phyloP scores from a whole-genome alignment of 2,797 vertebrate species.

The Semotilus atromaculatus region DNA sequence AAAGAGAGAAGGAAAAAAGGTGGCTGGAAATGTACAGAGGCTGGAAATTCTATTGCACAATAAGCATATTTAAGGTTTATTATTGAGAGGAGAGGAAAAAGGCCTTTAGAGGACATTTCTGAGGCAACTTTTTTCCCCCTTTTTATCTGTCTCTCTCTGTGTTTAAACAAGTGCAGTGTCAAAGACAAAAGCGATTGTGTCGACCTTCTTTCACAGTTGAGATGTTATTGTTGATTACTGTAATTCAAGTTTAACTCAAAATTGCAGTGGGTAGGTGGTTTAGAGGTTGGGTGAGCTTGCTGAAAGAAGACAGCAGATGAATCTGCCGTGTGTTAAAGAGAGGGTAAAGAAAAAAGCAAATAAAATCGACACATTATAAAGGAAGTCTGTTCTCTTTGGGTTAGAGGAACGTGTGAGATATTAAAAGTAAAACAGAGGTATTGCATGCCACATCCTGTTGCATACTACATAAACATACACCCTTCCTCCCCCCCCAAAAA shows the following conservation, averaged over 20 bases:
- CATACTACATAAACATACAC: conserved; percentile 59
- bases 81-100: conserved; percentile 64
- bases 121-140: conserved; percentile 61
- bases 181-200: conserved; percentile 83
- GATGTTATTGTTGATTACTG: conserved; percentile 87
- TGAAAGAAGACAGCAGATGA: conserved; percentile 54
- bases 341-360: conserved; percentile 38
- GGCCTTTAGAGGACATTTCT: conserved; percentile 75
- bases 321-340: conserved; percentile 55
- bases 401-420: conserved; percentile 65
- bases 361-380: conserved; percentile 55
- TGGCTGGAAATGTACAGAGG: conserved; percentile 49
- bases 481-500: conserved; percentile 48
- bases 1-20: conserved; percentile 50
- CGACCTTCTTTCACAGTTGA: conserved; percentile 86
- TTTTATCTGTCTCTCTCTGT: conserved; percentile 59
- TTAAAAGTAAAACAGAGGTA: conserved; percentile 75
- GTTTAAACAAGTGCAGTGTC: conserved; percentile 86
- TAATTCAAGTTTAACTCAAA: conserved; percentile 84
- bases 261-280: conserved; percentile 77
- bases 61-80: conserved; percentile 74
- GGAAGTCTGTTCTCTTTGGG: conserved; percentile 62
- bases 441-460: conserved; percentile 79
- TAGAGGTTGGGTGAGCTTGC: conserved; percentile 64
- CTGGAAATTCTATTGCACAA: conserved; percentile 63